Conservation (phyloP, 2,888 invertebrate genomes). For the Ophion ellenae region DNA sequence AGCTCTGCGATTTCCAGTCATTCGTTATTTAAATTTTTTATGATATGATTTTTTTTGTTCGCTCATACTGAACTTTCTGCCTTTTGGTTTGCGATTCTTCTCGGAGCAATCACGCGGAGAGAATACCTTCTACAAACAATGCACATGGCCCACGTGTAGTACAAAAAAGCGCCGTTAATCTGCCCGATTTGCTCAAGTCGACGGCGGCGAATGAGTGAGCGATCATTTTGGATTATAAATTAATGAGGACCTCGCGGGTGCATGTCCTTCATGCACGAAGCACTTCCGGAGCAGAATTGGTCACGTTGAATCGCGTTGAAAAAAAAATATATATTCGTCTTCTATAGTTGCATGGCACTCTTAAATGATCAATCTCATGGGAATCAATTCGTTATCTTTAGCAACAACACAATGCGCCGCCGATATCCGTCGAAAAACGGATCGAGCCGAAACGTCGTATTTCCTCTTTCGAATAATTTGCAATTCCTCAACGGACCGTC, state of each 20-base stretch:
- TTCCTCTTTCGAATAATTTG: background rate
- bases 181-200: conserved; percentile 16
- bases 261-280: conserved; percentile 10
- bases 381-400: background rate
- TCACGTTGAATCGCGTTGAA: background rate
- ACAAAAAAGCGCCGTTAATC: conserved; percentile 69
- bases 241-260: conserved; percentile 10
- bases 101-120: conserved; percentile 67
- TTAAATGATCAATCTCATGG: background rate
- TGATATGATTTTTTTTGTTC: conserved; percentile 46
- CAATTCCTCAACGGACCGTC: background rate
- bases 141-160: conserved; percentile 62
- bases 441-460: background rate
- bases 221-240: conserved; percentile 28
- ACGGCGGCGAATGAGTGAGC: conserved; percentile 30
- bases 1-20: conserved; percentile 45
- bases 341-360: background rate
- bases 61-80: conserved; percentile 14
- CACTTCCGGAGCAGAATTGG: conserved; percentile 32
- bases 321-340: background rate
- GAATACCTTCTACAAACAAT: conserved; percentile 63
- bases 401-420: background rate
- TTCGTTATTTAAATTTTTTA: conserved; percentile 12
- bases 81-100: conserved; percentile 42
- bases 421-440: background rate